A percentile compares a stretch with the other conserved stretches of the same genome.
phyloP scores from a whole-genome alignment of 2,113 vertebrate species.

The Nannospalax galili region DNA sequence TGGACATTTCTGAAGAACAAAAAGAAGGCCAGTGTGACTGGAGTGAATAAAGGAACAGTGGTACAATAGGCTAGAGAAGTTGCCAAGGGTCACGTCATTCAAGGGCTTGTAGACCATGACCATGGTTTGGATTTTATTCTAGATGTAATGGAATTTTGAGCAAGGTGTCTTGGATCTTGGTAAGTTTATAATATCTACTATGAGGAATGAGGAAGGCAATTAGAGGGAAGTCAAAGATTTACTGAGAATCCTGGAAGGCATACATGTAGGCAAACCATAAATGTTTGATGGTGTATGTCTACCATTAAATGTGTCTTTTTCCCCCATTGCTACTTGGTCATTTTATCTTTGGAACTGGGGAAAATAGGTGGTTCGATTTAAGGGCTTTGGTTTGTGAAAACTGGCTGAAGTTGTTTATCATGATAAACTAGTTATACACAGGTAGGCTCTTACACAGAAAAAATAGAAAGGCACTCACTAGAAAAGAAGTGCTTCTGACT shows the following conservation, averaged over 20 bases:
- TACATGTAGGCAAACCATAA: background rate
- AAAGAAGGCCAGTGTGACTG: background rate
- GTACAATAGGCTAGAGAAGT: background rate
- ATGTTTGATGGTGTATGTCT: background rate
- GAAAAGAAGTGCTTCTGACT: slow-evolving; percentile 23
- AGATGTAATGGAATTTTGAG: background rate
- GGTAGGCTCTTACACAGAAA: slow-evolving; percentile 20
- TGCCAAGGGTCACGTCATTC: background rate
- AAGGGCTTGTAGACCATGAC: background rate
- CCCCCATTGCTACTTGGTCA: background rate
- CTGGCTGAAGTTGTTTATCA: background rate
- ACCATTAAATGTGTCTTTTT: background rate
- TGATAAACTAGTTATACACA: slow-evolving; percentile 16
- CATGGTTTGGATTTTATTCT: slow-evolving; percentile 46
- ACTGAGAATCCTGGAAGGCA: slow-evolving; percentile 3
- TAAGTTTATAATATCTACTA: slow-evolving; percentile 25
- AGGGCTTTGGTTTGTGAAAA: slow-evolving; percentile 2
- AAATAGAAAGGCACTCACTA: background rate
- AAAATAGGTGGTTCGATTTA: background rate
- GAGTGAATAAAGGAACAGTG: background rate
- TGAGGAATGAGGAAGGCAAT: background rate
- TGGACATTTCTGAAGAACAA: slow-evolving; percentile 20
- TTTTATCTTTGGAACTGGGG: slow-evolving; percentile 3
- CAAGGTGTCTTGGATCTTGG: background rate
- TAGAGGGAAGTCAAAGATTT: background rate